Percentiles rank a stretch among this genome's conserved stretches.
Evolutionary conservation across 2,797 vertebrate species (phyloP).

Genomic region (Chiloscyllium punctatum): DNA sequence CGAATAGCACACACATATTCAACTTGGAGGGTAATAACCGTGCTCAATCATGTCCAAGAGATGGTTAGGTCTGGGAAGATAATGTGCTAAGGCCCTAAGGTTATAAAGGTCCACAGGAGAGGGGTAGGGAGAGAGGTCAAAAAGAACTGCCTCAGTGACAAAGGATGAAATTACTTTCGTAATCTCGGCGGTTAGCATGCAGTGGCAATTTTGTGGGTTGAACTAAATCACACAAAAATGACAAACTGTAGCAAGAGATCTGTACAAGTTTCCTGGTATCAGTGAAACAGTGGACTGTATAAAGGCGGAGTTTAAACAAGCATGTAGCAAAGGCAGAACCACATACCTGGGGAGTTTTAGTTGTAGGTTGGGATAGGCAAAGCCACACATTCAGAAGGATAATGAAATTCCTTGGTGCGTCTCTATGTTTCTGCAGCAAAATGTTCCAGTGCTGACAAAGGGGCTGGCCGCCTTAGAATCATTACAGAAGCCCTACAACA

Average conservation of each 20-base stretch:
- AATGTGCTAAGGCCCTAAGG: not conserved
- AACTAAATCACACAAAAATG: not conserved
- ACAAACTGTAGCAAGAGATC: not conserved
- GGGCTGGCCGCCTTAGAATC: not conserved
- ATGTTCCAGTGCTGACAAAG: no score
- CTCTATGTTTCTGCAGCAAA: no score
- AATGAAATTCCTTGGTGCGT: no score
- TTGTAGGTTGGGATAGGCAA: no score
- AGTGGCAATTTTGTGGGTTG: not conserved
- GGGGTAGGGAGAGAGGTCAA: not conserved
- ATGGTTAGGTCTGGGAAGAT: not conserved
- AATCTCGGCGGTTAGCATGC: not conserved
- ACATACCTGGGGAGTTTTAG: not conserved
- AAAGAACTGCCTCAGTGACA: not conserved
- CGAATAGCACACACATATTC: not conserved
- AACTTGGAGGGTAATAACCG: not conserved
- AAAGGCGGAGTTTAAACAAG: not conserved
- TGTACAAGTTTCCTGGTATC: not conserved
- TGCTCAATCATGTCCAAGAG: not conserved
- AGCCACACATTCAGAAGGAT: no score
- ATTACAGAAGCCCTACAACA: no score
- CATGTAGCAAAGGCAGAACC: not conserved
- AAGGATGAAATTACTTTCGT: not conserved
- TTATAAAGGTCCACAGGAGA: not conserved
- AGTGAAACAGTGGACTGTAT: not conserved